These are phyloP conservation scores for Stichopus horrens DNA, from an alignment of 53 echinoderm and acorn worm genomes.

Conservation along the genomic window DNA sequence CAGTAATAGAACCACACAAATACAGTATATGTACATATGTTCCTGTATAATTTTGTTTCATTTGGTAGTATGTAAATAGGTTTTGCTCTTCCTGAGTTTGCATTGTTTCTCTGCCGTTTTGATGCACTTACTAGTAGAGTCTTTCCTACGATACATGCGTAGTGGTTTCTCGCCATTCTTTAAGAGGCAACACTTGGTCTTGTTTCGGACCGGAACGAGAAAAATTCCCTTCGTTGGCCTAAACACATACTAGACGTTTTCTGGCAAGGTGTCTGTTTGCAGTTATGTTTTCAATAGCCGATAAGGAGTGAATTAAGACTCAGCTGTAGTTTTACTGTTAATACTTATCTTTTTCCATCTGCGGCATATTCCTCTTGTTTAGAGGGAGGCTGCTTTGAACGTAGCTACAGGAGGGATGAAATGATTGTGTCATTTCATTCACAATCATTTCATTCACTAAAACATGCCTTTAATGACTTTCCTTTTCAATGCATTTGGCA, in stretches of 20 bases:
- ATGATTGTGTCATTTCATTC: conserved; percentile 46
- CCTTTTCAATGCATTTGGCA: conserved; percentile 59
- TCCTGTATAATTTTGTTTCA: no score
- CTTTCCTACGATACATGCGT: conserved; percentile 47
- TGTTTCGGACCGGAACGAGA: conserved; percentile 67
- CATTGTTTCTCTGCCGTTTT: no score
- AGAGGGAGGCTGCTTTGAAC: conserved; percentile 43
- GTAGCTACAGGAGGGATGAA: conserved; percentile 57
- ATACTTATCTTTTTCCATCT: conserved; percentile 44
- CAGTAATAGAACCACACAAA: no score
- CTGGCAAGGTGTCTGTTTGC: conserved; percentile 60
- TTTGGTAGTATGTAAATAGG: no score
- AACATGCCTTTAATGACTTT: conserved; percentile 49
- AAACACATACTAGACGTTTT: conserved; percentile 41
- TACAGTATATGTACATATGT: no score
- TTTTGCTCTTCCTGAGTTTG: no score
- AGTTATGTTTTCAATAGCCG: conserved; percentile 63
- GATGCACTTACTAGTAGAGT: conserved; percentile 49
- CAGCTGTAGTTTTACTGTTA: conserved; percentile 54
- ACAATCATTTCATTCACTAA: no score
- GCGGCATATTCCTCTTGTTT: conserved; percentile 53
- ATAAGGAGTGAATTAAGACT: conserved; percentile 61
- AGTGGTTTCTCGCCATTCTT: conserved; percentile 60
- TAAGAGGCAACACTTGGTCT: conserved; percentile 52
- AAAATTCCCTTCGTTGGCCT: conserved; percentile 24